These are phyloP conservation scores for Sylvilagus bachmani DNA, from an alignment of 2,113 vertebrate genomes.

Conservation along the genomic window DNA sequence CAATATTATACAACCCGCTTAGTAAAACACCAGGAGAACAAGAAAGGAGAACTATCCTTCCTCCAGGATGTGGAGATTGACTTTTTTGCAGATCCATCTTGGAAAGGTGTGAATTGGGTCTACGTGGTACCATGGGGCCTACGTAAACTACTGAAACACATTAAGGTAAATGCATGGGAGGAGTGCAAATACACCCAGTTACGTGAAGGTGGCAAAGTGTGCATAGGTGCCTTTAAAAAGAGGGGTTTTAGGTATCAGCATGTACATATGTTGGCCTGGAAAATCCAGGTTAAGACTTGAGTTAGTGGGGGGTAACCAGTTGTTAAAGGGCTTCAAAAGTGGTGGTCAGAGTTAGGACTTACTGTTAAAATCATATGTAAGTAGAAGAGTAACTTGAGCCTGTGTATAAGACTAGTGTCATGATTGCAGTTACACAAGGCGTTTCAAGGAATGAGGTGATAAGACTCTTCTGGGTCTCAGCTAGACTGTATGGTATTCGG, in stretches of 20 bases:
- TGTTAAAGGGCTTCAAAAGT: neutral
- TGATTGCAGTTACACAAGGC: neutral
- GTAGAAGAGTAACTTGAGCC: neutral
- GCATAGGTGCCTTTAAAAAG: neutral
- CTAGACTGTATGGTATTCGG: neutral
- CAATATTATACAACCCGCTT: constrained; percentile 91
- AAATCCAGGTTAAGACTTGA: constrained; percentile 17
- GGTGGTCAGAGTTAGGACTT: neutral
- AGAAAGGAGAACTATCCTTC: constrained; percentile 71
- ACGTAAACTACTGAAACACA: constrained; percentile 88
- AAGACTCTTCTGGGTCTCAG: neutral
- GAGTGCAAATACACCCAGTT: neutral
- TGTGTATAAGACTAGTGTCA: neutral
- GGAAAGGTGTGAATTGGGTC: constrained; percentile 88
- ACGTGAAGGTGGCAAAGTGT: neutral
- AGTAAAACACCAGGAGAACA: constrained; percentile 81
- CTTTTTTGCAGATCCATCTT: constrained; percentile 88
- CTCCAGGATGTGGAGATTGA: constrained; percentile 83
- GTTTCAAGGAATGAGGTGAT: neutral
- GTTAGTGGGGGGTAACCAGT: neutral
- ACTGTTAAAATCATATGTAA: neutral
- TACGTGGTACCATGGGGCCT: constrained; percentile 88
- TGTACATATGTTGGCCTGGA: neutral
- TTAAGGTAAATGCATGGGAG: constrained; percentile 87
- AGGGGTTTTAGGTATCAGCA: neutral